A percentile compares a stretch with the other conserved stretches of the same genome.
Evolutionary conservation across 2,888 invertebrate species (phyloP).

Genomic region (Drosophila paracracens): DNA sequence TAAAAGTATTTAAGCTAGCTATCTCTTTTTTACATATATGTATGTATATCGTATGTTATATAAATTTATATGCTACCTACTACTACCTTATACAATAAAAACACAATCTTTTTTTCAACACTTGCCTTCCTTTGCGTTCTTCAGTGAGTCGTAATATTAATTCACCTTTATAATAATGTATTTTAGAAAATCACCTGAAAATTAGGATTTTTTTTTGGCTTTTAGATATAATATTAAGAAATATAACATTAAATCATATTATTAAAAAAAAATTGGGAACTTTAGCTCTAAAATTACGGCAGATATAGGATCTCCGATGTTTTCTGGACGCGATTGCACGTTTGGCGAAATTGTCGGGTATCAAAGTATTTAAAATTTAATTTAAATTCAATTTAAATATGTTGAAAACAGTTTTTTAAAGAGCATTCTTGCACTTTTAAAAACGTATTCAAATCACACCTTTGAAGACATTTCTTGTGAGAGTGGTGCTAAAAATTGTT

Average conservation of each 20-base stretch:
- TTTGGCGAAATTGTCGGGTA: no score
- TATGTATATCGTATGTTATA: constrained; percentile 75
- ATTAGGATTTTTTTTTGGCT: no score
- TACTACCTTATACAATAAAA: constrained; percentile 70
- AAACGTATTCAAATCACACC: background rate
- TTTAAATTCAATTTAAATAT: no score
- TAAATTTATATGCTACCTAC: constrained; percentile 77
- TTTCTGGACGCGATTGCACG: no score
- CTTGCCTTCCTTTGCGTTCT: background rate
- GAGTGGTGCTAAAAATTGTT: background rate
- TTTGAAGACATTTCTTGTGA: background rate
- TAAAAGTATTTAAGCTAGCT: constrained; percentile 74
- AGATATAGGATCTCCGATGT: no score
- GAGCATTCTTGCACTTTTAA: background rate
- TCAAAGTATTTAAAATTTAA: no score
- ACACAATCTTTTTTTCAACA: constrained; percentile 38
- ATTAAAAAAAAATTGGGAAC: no score
- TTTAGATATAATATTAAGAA: no score
- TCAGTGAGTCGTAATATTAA: background rate
- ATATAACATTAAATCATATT: no score
- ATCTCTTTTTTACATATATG: constrained; percentile 68
- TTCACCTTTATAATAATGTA: background rate
- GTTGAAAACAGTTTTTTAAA: background rate
- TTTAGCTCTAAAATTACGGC: no score
- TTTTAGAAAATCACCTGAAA: no score